Percentiles rank a stretch among this genome's conserved stretches.
phyloP scores from a whole-genome alignment of 64 coral and sea anemone genomes.

The Pocillopora verrucosa region DNA sequence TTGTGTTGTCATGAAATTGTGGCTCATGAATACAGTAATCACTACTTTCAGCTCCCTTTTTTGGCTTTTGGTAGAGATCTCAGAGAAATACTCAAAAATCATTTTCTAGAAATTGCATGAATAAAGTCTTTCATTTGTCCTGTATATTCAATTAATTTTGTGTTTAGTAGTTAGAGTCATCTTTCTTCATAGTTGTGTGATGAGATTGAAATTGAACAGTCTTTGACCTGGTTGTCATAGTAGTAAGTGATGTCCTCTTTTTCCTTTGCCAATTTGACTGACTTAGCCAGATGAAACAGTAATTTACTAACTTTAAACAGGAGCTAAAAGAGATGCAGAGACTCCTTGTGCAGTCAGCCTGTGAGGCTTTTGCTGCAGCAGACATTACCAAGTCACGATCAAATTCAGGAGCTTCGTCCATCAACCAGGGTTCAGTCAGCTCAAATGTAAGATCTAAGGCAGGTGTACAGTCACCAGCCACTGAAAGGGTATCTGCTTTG shows the following conservation, averaged over 20 bases:
- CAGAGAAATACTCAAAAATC: too few relatives aligned
- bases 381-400: slow-evolving; percentile 90
- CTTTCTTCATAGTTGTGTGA: too few relatives aligned
- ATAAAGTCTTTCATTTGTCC: too few relatives aligned
- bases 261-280: neutral
- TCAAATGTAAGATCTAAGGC: slow-evolving; percentile 38
- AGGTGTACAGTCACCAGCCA: slow-evolving; percentile 51
- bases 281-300: neutral
- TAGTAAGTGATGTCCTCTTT: neutral
- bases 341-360: slow-evolving; percentile 91
- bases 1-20: too few relatives aligned
- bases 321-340: slow-evolving; percentile 94
- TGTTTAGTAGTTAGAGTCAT: too few relatives aligned
- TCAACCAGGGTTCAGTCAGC: slow-evolving; percentile 31
- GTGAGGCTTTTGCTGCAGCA: slow-evolving; percentile 83
- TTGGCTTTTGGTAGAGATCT: too few relatives aligned
- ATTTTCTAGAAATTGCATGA: too few relatives aligned
- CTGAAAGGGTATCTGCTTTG: slow-evolving; percentile 40
- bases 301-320: slow-evolving; percentile 11
- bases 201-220: too few relatives aligned
- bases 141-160: too few relatives aligned
- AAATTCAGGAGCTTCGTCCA: slow-evolving; percentile 76
- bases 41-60: too few relatives aligned
- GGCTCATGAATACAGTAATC: too few relatives aligned
- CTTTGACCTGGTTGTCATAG: too few relatives aligned